Conservation (phyloP, 2,113 vertebrate species). For the Poeciliopsis turrubarensis region DNA sequence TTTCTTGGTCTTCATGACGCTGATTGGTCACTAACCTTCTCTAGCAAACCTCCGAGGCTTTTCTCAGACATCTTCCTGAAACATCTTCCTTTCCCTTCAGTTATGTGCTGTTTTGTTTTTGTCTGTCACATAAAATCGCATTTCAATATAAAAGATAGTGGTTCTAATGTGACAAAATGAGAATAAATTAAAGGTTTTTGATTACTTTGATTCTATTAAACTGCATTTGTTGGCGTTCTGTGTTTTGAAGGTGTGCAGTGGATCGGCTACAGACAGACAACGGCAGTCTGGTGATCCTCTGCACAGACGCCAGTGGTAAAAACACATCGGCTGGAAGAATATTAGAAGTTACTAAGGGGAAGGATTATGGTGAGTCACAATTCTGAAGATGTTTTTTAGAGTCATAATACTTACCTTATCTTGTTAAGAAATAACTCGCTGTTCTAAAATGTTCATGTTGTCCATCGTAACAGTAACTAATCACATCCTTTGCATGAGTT, state of each 20-base stretch:
- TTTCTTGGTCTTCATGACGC: no score
- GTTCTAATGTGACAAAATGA: no score
- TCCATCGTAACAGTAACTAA: conserved; percentile 19
- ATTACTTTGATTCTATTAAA: conserved; percentile 11
- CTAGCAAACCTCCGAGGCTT: no score
- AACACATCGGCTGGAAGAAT: conserved; percentile 93
- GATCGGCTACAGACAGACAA: conserved; percentile 89
- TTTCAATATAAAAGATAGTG: no score
- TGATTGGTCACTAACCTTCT: no score
- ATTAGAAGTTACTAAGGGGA: conserved; percentile 92
- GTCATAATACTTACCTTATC: conserved; percentile 23
- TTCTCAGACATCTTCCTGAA: no score
- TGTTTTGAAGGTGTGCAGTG: conserved; percentile 87
- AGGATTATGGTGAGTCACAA: conserved; percentile 91
- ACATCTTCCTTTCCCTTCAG: no score
- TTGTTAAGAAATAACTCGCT: conserved; percentile 28
- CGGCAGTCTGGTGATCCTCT: conserved; percentile 91
- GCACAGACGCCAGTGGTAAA: conserved; percentile 91
- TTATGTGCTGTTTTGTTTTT: no score
- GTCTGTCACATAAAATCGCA: no score
- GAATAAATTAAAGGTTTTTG: no score
- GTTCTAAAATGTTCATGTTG: conserved; percentile 27
- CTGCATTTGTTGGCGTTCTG: conserved; percentile 3
- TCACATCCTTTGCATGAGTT: conserved; percentile 28
- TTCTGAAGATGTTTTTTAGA: conserved; percentile 29